Conservation (phyloP, 2,113 vertebrate species). For the Picathartes gymnocephalus region DNA sequence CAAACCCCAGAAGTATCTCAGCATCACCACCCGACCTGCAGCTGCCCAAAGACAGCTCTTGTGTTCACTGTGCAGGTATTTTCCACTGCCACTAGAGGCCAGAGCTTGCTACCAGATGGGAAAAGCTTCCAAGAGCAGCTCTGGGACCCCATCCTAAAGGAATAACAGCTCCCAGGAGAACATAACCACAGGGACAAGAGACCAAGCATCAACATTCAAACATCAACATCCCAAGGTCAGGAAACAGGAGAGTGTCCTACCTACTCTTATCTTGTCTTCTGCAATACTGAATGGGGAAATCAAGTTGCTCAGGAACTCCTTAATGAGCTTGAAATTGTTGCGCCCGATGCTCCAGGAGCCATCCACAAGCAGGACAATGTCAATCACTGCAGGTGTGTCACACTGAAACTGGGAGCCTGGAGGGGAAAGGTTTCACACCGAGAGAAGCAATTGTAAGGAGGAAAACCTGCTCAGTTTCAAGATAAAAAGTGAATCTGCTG, state of each 20-base stretch:
- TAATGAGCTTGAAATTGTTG: slow-evolving; percentile 86
- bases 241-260: slow-evolving; percentile 61
- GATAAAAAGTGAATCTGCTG: background rate
- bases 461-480: background rate
- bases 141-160: background rate
- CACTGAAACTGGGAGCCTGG: slow-evolving; percentile 76
- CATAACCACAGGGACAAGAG: background rate
- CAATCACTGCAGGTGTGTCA: slow-evolving; percentile 62
- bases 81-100: slow-evolving; percentile 17
- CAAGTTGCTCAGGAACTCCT: slow-evolving; percentile 86
- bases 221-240: background rate
- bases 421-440: too few species aligned
- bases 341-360: slow-evolving; percentile 95
- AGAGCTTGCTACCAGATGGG: background rate
- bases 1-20: background rate
- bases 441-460: background rate
- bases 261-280: slow-evolving; percentile 81
- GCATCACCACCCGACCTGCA: fast-evolving
- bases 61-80: background rate
- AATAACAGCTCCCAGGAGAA: background rate
- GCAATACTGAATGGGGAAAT: slow-evolving; percentile 84
- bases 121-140: background rate
- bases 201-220: background rate
- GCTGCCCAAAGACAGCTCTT: background rate
- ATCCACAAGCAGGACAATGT: slow-evolving; percentile 87